A percentile compares a stretch with the other conserved stretches of the same genome.
Evolutionary conservation across 2,888 invertebrate genomes (phyloP).

Genomic region (Arrhopalites spinosus): DNA sequence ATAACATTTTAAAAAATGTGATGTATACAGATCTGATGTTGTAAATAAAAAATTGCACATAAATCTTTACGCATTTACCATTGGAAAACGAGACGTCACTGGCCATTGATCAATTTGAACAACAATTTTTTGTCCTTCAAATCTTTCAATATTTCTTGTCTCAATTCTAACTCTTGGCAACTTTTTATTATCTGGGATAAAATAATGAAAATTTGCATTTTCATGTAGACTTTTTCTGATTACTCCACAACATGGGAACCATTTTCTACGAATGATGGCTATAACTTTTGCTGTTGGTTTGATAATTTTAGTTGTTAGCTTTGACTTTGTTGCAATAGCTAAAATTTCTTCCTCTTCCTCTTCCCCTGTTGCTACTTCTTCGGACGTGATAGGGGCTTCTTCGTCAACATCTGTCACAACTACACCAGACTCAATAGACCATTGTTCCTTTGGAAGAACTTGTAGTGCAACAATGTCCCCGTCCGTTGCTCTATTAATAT

Average conservation of each 20-base stretch:
- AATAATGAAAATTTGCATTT: constrained; percentile 75
- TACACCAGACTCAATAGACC: constrained; percentile 83
- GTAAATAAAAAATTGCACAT: too few species aligned
- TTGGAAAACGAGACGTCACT: constrained; percentile 85
- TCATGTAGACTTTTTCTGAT: constrained; percentile 76
- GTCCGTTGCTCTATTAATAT: constrained; percentile 91
- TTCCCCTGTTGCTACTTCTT: constrained; percentile 74
- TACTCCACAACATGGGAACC: constrained; percentile 98
- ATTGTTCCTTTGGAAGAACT: constrained; percentile 83
- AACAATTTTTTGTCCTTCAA: constrained; percentile 84
- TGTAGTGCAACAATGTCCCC: constrained; percentile 92
- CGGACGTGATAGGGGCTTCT: constrained; percentile 53
- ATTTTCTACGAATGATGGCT: constrained; percentile 94
- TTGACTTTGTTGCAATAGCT: constrained; percentile 53
- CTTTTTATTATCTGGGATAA: constrained; percentile 90
- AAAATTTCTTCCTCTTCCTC: constrained; percentile 63
- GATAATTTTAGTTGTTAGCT: constrained; percentile 43
- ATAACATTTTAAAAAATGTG: constrained; percentile 35
- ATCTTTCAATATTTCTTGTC: constrained; percentile 82
- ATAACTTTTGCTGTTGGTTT: constrained; percentile 79
- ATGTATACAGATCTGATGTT: too few species aligned
- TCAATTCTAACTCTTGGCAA: constrained; percentile 95
- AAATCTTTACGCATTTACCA: constrained; percentile 64
- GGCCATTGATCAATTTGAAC: constrained; percentile 98
- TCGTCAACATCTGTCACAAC: constrained; percentile 61